Evolutionary conservation across 2,888 invertebrate species (phyloP).

Genomic region (Stramonita haemastoma): DNA sequence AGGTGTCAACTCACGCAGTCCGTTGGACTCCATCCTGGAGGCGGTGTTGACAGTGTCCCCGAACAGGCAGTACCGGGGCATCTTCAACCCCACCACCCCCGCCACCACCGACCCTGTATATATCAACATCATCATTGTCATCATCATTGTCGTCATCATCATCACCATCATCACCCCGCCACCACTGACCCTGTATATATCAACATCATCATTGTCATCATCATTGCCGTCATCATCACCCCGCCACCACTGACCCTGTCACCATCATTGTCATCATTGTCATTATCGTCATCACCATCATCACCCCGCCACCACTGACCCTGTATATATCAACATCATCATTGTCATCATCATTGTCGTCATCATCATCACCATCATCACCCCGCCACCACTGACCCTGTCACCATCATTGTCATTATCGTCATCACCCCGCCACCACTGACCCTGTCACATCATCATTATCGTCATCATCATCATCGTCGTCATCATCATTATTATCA

Average conservation of each 20-base stretch:
- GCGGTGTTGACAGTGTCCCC: too few relatives aligned
- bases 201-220: background rate
- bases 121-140: background rate
- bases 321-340: too few relatives aligned
- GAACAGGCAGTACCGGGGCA: background rate
- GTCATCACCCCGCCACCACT: background rate
- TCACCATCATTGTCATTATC: background rate
- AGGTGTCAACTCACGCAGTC: too few relatives aligned
- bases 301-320: background rate
- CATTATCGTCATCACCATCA: background rate
- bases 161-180: background rate
- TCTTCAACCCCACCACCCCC: background rate
- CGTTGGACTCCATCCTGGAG: too few relatives aligned
- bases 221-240: background rate
- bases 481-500: background rate
- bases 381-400: background rate
- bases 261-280: background rate
- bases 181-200: background rate
- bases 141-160: background rate
- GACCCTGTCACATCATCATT: too few relatives aligned
- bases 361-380: background rate
- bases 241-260: background rate
- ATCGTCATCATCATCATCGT: constrained; percentile 5
- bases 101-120: background rate
- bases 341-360: too few relatives aligned